Conservation (phyloP, 2,888 invertebrate species). For the Drosophila anomelani region DNA sequence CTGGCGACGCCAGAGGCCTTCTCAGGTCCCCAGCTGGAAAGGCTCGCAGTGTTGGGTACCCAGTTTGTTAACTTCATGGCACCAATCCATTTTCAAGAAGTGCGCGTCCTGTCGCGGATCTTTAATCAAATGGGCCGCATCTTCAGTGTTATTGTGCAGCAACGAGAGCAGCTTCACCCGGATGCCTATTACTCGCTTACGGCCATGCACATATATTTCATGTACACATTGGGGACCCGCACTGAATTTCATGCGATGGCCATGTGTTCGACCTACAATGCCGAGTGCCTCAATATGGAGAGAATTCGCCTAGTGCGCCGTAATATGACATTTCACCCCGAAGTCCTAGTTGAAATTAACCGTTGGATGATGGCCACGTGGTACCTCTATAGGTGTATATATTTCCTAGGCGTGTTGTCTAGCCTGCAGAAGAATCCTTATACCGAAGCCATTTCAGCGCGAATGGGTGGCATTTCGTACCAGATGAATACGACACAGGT, state of each 20-base stretch:
- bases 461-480: constrained; percentile 18
- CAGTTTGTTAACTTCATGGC: neutral
- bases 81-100: constrained; percentile 13
- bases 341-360: constrained; percentile 11
- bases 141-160: neutral
- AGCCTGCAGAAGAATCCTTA: constrained; percentile 8
- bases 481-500: constrained; percentile 32
- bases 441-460: neutral
- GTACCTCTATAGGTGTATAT: constrained; percentile 30
- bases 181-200: constrained; percentile 27
- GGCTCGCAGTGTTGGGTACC: constrained; percentile 12
- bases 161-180: constrained; percentile 17
- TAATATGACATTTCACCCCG: constrained; percentile 8
- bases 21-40: constrained; percentile 34
- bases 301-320: neutral
- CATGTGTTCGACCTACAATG: constrained; percentile 34
- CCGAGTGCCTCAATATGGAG: constrained; percentile 11
- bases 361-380: constrained; percentile 33
- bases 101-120: neutral
- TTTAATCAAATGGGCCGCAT: neutral
- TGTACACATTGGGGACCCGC: neutral
- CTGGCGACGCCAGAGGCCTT: neutral
- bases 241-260: constrained; percentile 15
- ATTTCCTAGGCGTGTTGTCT: constrained; percentile 39
- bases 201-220: constrained; percentile 13